A percentile compares a stretch with the other conserved stretches of the same genome.
Conservation (phyloP, 2,797 vertebrate species). For the Gambelia wislizenii region DNA sequence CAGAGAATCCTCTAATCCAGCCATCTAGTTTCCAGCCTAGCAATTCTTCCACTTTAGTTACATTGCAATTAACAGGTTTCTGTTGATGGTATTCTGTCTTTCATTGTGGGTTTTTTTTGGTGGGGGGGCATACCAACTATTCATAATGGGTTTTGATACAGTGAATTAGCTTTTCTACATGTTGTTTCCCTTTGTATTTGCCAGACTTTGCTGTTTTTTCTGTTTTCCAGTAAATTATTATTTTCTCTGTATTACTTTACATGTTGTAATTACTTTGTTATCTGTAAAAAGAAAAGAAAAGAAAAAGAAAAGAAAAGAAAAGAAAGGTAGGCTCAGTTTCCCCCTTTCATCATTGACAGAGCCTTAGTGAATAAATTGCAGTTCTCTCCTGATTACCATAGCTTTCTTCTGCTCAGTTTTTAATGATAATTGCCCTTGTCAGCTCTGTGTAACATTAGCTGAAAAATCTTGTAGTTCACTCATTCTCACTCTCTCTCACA, state of each 20-base stretch:
- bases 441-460: constrained; percentile 70
- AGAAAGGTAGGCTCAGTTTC: constrained; percentile 69
- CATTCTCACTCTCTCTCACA: no score
- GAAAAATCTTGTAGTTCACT: constrained; percentile 66
- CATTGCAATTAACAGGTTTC: neutral
- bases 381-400: constrained; percentile 73
- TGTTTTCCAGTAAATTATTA: constrained; percentile 74
- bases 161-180: constrained; percentile 68
- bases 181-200: constrained; percentile 71
- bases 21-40: neutral
- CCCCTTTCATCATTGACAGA: constrained; percentile 68
- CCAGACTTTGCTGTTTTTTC: constrained; percentile 52
- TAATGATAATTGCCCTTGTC: constrained; percentile 78
- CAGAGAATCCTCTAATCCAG: neutral
- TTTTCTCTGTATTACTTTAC: constrained; percentile 74
- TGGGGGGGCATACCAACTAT: constrained; percentile 55
- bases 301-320: constrained; percentile 14
- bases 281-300: constrained; percentile 48
- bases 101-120: constrained; percentile 42
- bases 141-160: constrained; percentile 71
- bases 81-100: constrained; percentile 19
- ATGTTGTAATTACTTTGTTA: constrained; percentile 79
- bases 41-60: neutral
- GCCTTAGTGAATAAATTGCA: constrained; percentile 62
- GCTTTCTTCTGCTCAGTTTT: constrained; percentile 74